phyloP scores from a whole-genome alignment of 2,888 invertebrate species.

The Barypeithes pellucidus region DNA sequence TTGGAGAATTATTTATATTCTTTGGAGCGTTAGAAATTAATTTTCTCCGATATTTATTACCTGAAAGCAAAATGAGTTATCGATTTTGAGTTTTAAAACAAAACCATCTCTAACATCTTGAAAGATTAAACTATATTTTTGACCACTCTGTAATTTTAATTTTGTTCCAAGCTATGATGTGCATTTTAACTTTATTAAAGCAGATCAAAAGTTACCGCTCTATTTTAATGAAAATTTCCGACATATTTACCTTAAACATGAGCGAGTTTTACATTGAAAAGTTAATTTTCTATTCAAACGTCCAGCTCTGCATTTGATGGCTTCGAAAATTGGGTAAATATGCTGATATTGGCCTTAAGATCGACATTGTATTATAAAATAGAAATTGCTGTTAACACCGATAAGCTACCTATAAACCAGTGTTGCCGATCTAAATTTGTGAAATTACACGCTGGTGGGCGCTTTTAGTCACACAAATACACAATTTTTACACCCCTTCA shows the following conservation, averaged over 20 bases:
- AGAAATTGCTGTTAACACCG: neutral
- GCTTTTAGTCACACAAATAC: too few species aligned
- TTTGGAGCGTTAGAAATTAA: neutral
- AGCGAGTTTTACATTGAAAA: constrained; percentile 33
- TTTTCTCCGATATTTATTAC: neutral
- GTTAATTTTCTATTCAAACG: constrained; percentile 43
- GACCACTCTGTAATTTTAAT: too few species aligned
- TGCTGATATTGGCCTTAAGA: constrained; percentile 14
- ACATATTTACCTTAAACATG: constrained; percentile 14
- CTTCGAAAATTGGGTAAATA: constrained; percentile 20
- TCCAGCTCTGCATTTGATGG: constrained; percentile 31
- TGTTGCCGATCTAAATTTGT: too few species aligned
- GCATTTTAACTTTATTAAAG: neutral
- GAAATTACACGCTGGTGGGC: too few species aligned
- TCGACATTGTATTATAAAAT: neutral
- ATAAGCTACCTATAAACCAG: too few species aligned
- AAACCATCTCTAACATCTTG: too few species aligned
- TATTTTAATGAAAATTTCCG: constrained; percentile 10
- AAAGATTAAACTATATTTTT: too few species aligned
- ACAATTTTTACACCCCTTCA: too few species aligned
- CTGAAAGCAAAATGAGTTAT: neutral
- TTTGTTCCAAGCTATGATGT: too few species aligned
- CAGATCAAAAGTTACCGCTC: neutral
- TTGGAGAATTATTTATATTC: neutral
- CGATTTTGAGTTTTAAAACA: too few species aligned